These are phyloP conservation scores for Barypeithes pellucidus DNA, from an alignment of 2,888 invertebrate genomes.

Conservation along the genomic window DNA sequence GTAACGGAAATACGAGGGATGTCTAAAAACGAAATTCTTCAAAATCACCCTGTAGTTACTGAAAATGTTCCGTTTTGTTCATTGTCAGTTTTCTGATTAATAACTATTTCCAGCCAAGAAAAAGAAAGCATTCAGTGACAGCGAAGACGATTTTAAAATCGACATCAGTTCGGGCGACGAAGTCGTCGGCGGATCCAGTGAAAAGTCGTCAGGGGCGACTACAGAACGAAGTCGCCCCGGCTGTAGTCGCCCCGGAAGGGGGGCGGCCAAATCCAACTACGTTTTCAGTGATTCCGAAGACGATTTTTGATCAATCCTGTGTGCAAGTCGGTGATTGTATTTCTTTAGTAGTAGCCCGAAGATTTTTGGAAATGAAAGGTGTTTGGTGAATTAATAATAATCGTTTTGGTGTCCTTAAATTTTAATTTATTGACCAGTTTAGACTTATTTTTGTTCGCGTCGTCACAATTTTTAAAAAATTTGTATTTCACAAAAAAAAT, in stretches of 20 bases:
- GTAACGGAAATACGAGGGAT: too few species aligned
- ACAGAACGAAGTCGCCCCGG: too few species aligned
- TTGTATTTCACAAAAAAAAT: too few species aligned
- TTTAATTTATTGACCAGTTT: too few species aligned
- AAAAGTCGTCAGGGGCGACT: neutral
- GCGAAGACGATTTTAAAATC: slow-evolving; percentile 53
- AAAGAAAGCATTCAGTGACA: slow-evolving; percentile 34
- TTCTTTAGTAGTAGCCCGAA: neutral
- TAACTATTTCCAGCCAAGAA: slow-evolving; percentile 51
- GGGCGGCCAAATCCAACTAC: slow-evolving; percentile 64
- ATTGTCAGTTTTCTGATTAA: too few species aligned
- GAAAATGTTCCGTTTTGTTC: too few species aligned
- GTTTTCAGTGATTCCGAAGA: slow-evolving; percentile 71
- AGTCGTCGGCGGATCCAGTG: slow-evolving; percentile 12
- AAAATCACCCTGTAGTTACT: too few species aligned
- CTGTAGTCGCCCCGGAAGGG: slow-evolving; percentile 58
- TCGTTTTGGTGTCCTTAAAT: too few species aligned
- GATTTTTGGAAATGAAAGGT: neutral
- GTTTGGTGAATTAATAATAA: too few species aligned
- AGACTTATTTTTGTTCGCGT: too few species aligned
- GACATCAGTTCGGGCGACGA: slow-evolving; percentile 44
- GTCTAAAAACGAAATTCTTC: too few species aligned
- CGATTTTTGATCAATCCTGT: slow-evolving; percentile 12
- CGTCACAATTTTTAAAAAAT: too few species aligned
- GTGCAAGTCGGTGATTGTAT: neutral